phyloP scores from a whole-genome alignment of 2,888 invertebrate species.

The Busseola fusca region DNA sequence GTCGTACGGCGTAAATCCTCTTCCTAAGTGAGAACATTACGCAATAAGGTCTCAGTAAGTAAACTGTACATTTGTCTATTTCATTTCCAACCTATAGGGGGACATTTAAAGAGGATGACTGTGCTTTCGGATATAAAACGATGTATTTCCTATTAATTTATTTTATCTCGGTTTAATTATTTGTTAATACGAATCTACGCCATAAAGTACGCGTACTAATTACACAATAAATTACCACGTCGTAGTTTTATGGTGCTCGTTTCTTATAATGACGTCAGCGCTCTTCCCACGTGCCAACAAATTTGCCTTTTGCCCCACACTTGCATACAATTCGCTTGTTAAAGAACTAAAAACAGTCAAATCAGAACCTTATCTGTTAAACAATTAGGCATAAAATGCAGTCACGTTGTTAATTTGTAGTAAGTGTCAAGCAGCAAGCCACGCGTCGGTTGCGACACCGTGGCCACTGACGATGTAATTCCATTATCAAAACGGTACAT shows the following conservation, averaged over 20 bases:
- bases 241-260: conserved; percentile 59
- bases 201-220: conserved; percentile 30
- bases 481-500: conserved; percentile 75
- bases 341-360: conserved; percentile 46
- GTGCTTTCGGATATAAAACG: neutral
- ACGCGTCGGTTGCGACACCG: conserved; percentile 84
- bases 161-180: conserved; percentile 15
- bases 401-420: conserved; percentile 42
- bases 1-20: no score
- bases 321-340: conserved; percentile 63
- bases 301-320: conserved; percentile 54
- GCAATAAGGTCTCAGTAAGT: neutral
- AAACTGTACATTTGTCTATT: neutral
- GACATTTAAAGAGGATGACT: neutral
- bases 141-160: conserved; percentile 2
- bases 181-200: conserved; percentile 15
- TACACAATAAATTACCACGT: conserved; percentile 38
- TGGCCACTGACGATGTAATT: conserved; percentile 65
- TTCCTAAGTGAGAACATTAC: neutral
- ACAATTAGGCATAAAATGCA: conserved; percentile 67
- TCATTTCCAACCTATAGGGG: neutral
- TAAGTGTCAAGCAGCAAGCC: conserved; percentile 71
- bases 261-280: conserved; percentile 76
- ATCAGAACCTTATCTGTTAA: conserved; percentile 54
- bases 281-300: conserved; percentile 75